Evolutionary conservation across 2,888 invertebrate genomes (phyloP).

Genomic region (Ophraella communa): DNA sequence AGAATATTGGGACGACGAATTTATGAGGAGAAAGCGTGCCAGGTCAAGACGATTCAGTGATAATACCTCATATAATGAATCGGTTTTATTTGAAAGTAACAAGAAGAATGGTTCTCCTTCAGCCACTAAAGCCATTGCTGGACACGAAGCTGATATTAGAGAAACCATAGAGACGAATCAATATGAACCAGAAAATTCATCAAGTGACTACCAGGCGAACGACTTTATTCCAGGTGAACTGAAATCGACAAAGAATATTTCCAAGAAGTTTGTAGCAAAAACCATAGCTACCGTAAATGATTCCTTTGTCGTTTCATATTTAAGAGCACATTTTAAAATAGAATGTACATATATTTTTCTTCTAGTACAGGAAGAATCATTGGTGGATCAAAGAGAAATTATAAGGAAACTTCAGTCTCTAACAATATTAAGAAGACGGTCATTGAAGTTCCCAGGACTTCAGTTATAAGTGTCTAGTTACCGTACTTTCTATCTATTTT

Average conservation of each 20-base stretch:
- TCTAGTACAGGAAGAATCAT: constrained; percentile 7
- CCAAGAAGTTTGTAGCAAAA: constrained; percentile 10
- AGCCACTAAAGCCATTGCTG: background rate
- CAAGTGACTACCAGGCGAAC: constrained; percentile 7
- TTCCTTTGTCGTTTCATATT: constrained; percentile 9
- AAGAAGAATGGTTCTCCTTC: background rate
- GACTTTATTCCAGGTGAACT: constrained; percentile 1
- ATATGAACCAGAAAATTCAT: constrained; percentile 4
- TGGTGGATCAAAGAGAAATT: background rate
- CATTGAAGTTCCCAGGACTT: constrained; percentile 5
- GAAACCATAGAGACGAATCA: too few species aligned
- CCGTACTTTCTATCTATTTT: background rate
- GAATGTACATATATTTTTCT: constrained; percentile 4
- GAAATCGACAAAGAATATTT: constrained; percentile 8
- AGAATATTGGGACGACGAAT: constrained; percentile 4
- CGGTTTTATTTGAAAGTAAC: constrained; percentile 9
- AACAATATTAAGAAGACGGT: constrained; percentile 7
- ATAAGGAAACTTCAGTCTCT: constrained; percentile 5
- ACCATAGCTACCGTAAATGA: constrained; percentile 5
- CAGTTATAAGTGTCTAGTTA: constrained; percentile 6
- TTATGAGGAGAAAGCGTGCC: constrained; percentile 2
- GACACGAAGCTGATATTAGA: background rate
- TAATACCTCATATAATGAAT: constrained; percentile 2
- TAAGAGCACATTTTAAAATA: constrained; percentile 6
- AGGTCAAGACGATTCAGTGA: constrained; percentile 2